Base-by-base conservation (phyloP, 2,797 vertebrate species). In the Alectoris magna region DNA sequence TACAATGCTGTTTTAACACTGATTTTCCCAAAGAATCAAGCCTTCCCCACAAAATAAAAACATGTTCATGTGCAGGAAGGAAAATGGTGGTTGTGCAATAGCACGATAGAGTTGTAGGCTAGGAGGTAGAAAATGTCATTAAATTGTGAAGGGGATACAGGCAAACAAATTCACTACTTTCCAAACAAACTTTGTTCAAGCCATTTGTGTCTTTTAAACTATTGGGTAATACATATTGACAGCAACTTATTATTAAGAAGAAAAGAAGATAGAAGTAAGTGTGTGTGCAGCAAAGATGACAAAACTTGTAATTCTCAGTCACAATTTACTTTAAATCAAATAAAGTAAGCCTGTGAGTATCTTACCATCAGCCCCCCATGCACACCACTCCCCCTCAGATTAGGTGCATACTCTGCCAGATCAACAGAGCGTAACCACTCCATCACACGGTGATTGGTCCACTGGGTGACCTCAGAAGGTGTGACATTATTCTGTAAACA, bases 401-500 rank as follows among this genome's bases (percentile, higher is more conserved):
- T 99, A 51, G 99, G 99, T 8, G 99, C 99, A 1, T 99, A 99
- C 88, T 99, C 99, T 0, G 99, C 99, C 34, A 99, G 97, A 84
- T 99, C 99, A 55, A 98, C 99, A 0, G 99, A 99, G 11, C 99
- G 98, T 59, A 99, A 97, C 99, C 99, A 99, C 91, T 99, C 99
- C 99, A 99, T 99, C 94, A 99, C 99, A 0, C 99, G 98, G 80
- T 99, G 99, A 91, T 99, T 99, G 39, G 99, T 99, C 99, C 99
- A 99, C 96, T 99, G 99, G 29, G 99, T 98, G 41, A 99, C 98
- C 95, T 99, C 99, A 0, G 98, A 98, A 0, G 99, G 98, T 6
- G 98, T 98, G 82, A 98, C 97, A 2, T 98, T 99, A 66, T 98
- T 99, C 99, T 99, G 72, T 11, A 59, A 67, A 86, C 29, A 93